These are phyloP conservation scores for Brachyhypopomus occidentalis DNA, from an alignment of 2,113 vertebrate species.

Conservation along the genomic window DNA sequence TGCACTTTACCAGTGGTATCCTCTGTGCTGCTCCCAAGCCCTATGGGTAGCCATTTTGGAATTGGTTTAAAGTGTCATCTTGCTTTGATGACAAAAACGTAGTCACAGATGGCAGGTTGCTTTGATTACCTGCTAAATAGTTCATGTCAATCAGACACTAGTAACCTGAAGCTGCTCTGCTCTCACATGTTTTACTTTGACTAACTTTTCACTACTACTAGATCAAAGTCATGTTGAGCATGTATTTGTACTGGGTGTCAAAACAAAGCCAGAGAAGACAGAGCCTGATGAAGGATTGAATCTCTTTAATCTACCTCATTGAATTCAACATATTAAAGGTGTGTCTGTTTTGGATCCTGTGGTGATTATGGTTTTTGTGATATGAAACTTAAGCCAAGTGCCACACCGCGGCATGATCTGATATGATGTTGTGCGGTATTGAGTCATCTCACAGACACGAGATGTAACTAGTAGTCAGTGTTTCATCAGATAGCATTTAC, in stretches of 20 bases:
- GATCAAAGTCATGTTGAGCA: neutral
- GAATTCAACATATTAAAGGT: no score
- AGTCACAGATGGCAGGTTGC: constrained; percentile 59
- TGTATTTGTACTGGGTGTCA: neutral
- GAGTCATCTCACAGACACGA: no score
- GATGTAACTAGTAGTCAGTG: neutral
- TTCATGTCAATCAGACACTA: constrained; percentile 64
- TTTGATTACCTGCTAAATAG: constrained; percentile 65
- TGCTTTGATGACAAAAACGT: constrained; percentile 42
- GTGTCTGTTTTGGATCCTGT: no score
- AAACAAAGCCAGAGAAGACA: neutral
- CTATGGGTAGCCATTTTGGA: neutral
- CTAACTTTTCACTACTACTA: constrained; percentile 39
- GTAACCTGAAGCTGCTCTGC: constrained; percentile 61
- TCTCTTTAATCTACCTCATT: no score
- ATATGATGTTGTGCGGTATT: no score
- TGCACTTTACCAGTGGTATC: neutral
- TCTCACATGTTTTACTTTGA: constrained; percentile 52
- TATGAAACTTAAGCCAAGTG: no score
- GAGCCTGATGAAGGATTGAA: no score
- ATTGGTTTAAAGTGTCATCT: constrained; percentile 4
- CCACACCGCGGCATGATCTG: no score
- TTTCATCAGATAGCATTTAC: constrained; percentile 8
- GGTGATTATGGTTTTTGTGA: no score
- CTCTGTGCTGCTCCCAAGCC: neutral